Evolutionary conservation across 2,888 invertebrate species (phyloP).

Genomic region (Megamerina dolium): DNA sequence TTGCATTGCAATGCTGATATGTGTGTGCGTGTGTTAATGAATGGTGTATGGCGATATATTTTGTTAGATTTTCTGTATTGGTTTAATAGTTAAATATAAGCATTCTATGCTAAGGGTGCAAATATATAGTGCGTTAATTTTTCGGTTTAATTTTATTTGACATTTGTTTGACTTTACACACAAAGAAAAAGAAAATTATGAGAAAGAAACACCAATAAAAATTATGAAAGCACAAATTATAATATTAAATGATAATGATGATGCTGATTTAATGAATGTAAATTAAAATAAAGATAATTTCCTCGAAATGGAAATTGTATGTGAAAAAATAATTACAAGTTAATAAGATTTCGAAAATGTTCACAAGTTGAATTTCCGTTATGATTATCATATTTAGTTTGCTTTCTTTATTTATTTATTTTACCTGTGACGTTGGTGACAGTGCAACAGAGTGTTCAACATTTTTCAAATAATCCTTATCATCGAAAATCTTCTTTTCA

Average conservation of each 20-base stretch:
- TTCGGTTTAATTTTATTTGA: conserved; percentile 15
- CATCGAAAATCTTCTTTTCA: conserved; percentile 89
- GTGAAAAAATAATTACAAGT: no score
- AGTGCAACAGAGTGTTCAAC: conserved; percentile 55
- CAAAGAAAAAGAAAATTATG: conserved; percentile 12
- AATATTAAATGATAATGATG: conserved; percentile 18
- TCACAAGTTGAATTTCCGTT: no score
- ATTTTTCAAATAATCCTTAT: conserved; percentile 85
- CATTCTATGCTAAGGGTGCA: conserved; percentile 16
- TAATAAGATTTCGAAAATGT: no score
- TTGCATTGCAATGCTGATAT: no score
- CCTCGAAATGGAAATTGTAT: neutral
- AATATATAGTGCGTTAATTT: conserved; percentile 28
- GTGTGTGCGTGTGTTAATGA: no score
- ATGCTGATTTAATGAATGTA: neutral
- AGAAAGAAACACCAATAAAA: conserved; percentile 2
- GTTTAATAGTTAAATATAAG: no score
- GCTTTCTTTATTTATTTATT: conserved; percentile 15
- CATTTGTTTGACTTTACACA: no score
- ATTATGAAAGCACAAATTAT: conserved; percentile 20
- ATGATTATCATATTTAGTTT: no score
- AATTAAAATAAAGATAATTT: neutral
- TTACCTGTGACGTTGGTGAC: conserved; percentile 56
- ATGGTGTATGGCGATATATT: no score
- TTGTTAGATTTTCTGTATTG: no score